These are phyloP conservation scores for Antheraea yamamai DNA, from an alignment of 2,888 invertebrate genomes.

Conservation along the genomic window DNA sequence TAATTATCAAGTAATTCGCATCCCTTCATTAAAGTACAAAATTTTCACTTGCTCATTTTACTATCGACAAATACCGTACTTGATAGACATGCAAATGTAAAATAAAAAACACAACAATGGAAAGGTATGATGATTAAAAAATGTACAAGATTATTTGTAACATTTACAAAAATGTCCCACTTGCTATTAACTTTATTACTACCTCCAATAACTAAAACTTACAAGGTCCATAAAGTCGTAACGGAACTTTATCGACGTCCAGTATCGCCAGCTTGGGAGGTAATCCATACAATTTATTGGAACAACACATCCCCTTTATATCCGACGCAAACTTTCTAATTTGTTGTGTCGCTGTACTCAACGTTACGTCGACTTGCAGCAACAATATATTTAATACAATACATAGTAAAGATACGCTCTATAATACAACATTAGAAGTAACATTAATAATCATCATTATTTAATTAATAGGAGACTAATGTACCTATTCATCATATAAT, in stretches of 20 bases:
- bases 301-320: conserved; percentile 45
- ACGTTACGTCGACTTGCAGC: conserved; percentile 14
- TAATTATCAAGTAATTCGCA: no score
- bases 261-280: conserved; percentile 30
- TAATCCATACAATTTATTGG: conserved; percentile 47
- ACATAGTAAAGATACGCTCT: neutral
- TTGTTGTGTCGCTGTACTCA: conserved; percentile 48
- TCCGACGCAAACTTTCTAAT: conserved; percentile 58
- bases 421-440: no score
- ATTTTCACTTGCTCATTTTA: no score
- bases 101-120: no score
- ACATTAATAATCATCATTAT: no score
- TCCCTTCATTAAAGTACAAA: no score
- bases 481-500: no score
- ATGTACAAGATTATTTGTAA: neutral
- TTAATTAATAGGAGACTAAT: no score
- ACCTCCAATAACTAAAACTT: conserved; percentile 20
- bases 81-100: no score
- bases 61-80: no score
- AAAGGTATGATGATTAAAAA: neutral
- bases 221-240: conserved; percentile 28
- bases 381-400: neutral
- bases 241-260: conserved; percentile 34
- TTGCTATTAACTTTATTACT: neutral
- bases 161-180: neutral